Evolutionary conservation across 2,888 invertebrate species (phyloP), one percentile per base, ranked within the genome.

Genomic region (Lasioglossum malachurum): DNA sequence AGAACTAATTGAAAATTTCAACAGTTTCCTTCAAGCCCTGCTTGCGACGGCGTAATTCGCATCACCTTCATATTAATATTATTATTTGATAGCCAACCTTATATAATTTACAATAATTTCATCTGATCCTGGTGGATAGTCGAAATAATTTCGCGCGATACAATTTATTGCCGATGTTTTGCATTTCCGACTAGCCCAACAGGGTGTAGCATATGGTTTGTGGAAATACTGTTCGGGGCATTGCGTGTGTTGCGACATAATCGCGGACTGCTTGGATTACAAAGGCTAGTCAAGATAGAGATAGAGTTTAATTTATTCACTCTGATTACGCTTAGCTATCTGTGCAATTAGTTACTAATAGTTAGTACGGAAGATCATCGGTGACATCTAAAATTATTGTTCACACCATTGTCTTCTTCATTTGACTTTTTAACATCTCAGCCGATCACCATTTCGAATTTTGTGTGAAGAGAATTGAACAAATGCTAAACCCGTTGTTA

Each of bases 201-300:
- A 78, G 84, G 80, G 81, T 57, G 73, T 77, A 78, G 60, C 31
- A 53, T 27, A 67, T 35, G 72, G 81, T 74, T 75, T 41, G 64
- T 60, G 57, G 71, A 78, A 78, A 49, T 81, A 49, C 71, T 53
- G 74, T 41, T 76, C 73, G 75, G 83, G 77, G 82, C 86, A 75
- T 92, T 82, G 92, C 92, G 93, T 92, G 92, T 91, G 84, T 72
- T 84, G 78, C 74, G 84, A 86, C 91, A 90, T 91, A 91, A 91
- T 86, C 91, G 87, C 88, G 87, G 87, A 89, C 83, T 75, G 77
- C 53, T 77, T 38, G 31, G 79, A 88, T 83, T 90, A 88, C 91
- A 88, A 92, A 91, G 87, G 83, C 84, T 87, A 89, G 83, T 80
- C 79, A 27, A 88, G 87, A 89, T 89, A 86, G 88, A 89, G 93